Percentiles rank a stretch among this genome's conserved stretches.
These are phyloP conservation scores for Sceloporus undulatus DNA, from an alignment of 2,113 vertebrate species.

Conservation along the genomic window DNA sequence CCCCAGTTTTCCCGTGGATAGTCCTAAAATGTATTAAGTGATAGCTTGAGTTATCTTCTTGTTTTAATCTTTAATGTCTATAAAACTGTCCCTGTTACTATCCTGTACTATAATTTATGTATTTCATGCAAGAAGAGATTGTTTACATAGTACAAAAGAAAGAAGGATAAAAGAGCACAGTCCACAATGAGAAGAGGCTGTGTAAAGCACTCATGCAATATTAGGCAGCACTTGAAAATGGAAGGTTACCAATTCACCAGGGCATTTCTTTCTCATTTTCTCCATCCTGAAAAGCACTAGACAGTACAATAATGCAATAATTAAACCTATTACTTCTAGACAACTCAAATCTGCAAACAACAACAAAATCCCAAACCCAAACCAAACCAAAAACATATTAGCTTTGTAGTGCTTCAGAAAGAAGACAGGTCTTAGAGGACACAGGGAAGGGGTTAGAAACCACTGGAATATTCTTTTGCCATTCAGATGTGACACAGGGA, in stretches of 20 bases:
- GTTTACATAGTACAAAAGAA: not conserved
- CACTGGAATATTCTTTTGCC: not conserved
- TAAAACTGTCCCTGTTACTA: not conserved
- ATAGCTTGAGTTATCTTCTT: not conserved
- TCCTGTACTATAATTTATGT: not conserved
- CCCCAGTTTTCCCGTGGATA: too few species aligned
- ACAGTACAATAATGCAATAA: not conserved
- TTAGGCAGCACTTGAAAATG: not conserved
- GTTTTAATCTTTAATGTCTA: not conserved
- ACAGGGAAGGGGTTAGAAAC: not conserved
- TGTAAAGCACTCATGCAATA: not conserved
- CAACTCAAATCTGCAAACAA: not conserved
- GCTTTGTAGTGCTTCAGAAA: not conserved
- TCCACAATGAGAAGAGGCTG: not conserved
- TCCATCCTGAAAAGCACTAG: not conserved
- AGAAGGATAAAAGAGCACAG: not conserved
- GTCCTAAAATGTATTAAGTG: not conserved
- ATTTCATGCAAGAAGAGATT: not conserved
- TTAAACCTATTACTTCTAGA: not conserved
- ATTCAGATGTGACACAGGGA: slow-evolving; percentile 10
- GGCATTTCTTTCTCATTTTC: not conserved
- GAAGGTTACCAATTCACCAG: not conserved
- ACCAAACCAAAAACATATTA: too few species aligned
- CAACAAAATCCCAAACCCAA: too few species aligned
- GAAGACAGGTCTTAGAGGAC: not conserved